Evolutionary conservation across 2,797 vertebrate genomes (phyloP).

Genomic region (Champsocephalus esox): DNA sequence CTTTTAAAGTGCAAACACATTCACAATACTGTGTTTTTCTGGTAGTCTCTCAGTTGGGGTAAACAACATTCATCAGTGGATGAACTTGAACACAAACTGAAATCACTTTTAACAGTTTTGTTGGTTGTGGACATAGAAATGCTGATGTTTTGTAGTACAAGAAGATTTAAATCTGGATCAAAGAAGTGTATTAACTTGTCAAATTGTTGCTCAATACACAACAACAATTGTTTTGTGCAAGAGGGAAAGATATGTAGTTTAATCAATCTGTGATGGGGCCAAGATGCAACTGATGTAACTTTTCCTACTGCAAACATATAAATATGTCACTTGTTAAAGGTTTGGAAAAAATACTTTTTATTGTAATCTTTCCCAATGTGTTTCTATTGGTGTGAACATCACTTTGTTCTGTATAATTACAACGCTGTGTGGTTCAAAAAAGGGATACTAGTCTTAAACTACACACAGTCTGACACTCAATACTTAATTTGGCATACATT

Average conservation of each 20-base stretch:
- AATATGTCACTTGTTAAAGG: neutral
- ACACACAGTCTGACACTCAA: neutral
- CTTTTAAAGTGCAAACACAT: neutral
- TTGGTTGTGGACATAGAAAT: neutral
- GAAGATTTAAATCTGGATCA: neutral
- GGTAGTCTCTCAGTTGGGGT: neutral
- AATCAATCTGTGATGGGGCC: neutral
- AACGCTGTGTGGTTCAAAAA: neutral
- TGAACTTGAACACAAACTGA: neutral
- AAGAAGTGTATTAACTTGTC: neutral
- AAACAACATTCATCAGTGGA: neutral
- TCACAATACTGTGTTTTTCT: neutral
- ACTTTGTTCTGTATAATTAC: neutral
- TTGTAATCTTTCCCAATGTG: neutral
- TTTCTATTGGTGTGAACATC: neutral
- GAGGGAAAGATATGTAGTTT: neutral
- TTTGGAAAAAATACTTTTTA: neutral
- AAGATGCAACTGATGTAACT: neutral
- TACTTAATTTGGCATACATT: neutral
- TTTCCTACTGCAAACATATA: neutral
- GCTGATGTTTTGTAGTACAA: neutral
- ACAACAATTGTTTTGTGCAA: neutral
- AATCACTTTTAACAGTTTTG: neutral
- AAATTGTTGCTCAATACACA: neutral
- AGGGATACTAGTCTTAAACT: neutral